Evolutionary conservation across 1,140 invertebrate species (phyloP).

Genomic region (Temnothorax longispinosus): DNA sequence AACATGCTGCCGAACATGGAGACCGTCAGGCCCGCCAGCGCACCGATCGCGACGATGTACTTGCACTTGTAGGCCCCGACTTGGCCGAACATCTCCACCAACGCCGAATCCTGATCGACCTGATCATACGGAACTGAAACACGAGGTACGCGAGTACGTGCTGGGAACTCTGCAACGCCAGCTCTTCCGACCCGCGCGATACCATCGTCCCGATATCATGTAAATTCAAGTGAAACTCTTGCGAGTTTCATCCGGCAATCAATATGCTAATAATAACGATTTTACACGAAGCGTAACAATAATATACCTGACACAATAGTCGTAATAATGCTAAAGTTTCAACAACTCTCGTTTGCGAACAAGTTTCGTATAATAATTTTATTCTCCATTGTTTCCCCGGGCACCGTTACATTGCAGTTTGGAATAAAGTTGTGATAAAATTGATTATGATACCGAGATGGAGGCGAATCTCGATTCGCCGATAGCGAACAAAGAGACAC

Average conservation of each 20-base stretch:
- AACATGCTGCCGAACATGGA: constrained; percentile 99
- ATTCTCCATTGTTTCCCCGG: background rate
- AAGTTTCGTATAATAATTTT: background rate
- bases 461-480: background rate
- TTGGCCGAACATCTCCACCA: constrained; percentile 96
- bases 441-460: background rate
- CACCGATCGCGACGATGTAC: constrained; percentile 95
- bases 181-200: background rate
- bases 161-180: background rate
- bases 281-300: background rate
- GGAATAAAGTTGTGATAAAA: background rate
- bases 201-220: background rate
- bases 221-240: background rate
- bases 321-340: background rate
- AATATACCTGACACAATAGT: background rate
- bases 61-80: constrained; percentile 95
- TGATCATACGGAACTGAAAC: constrained; percentile 93
- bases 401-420: background rate
- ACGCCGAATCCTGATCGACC: constrained; percentile 93
- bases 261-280: background rate
- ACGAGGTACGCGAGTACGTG: background rate
- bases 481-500: background rate
- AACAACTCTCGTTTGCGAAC: constrained; percentile 2
- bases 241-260: background rate
- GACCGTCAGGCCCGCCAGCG: constrained; percentile 95